These are phyloP conservation scores for Drosophila kurseongensis DNA, from an alignment of 1,140 invertebrate genomes.

Conservation along the genomic window DNA sequence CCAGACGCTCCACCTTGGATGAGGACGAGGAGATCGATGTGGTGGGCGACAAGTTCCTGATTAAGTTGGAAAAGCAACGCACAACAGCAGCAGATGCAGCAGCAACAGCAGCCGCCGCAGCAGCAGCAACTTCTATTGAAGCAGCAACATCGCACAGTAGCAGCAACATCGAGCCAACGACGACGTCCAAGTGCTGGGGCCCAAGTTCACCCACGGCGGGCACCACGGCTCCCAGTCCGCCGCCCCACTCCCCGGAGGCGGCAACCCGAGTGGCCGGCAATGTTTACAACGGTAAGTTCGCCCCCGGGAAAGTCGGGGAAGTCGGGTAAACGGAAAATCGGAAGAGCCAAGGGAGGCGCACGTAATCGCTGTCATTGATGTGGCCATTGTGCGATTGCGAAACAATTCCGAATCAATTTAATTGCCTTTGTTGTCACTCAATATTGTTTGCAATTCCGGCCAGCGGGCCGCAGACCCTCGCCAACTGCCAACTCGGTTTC, in stretches of 20 bases:
- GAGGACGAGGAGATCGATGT: constrained; percentile 94
- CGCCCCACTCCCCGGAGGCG: constrained; percentile 86
- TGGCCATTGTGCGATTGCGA: constrained; percentile 60
- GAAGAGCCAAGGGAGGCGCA: constrained; percentile 12
- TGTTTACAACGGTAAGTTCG: constrained; percentile 88
- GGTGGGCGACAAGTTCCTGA: constrained; percentile 86
- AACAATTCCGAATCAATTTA: constrained; percentile 61
- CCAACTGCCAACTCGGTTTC: constrained; percentile 19
- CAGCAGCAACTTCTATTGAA: constrained; percentile 66
- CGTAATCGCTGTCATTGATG: constrained; percentile 61
- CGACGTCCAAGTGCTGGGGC: constrained; percentile 87
- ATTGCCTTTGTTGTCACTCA: constrained; percentile 57
- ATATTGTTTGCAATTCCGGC: constrained; percentile 50
- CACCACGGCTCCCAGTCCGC: constrained; percentile 90
- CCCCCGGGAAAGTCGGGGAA: constrained; percentile 13
- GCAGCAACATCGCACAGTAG: constrained; percentile 68
- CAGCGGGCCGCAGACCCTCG: constrained; percentile 4
- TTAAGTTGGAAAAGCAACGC: constrained; percentile 81
- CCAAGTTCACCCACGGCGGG: constrained; percentile 90
- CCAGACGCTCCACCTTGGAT: constrained; percentile 84
- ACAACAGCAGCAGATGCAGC: constrained; percentile 83
- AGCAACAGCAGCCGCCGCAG: constrained; percentile 55
- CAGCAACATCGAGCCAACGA: constrained; percentile 64
- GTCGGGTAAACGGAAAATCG: neutral
- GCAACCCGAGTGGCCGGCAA: constrained; percentile 86